Base-by-base conservation (phyloP, 2,888 invertebrate genomes). In the Ophion ventricosus region DNA sequence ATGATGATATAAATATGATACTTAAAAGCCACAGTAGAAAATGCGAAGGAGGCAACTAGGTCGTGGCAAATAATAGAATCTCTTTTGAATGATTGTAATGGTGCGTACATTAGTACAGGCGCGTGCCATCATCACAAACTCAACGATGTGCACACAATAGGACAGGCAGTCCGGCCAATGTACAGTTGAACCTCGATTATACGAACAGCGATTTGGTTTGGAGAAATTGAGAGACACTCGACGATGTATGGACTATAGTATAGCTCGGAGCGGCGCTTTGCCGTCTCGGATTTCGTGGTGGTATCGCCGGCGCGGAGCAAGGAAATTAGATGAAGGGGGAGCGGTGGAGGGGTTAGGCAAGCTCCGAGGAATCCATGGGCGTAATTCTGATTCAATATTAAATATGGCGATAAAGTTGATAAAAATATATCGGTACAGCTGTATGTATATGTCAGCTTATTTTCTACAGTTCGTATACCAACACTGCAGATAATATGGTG, bases 51-150 rank as follows among this genome's bases (percentile, higher is more conserved):
- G 81, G 81, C 70, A 84, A 84, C 78, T 84, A 72, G 84, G 84
- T 84, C 84, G 80, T 75, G 57, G 81, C 84, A 66, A 84, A 84
- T 84, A 84, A 84, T 84, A 84, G 84, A 84, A 81, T 84, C 81
- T 81, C 74, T 84, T 23, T 66, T 84, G 64, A 84, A 84, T 84
- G 81, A 78, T 72, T 81, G 70, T 35, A 70, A 84, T 78, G 78
- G 78, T 75, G 17, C 40, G 66, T 35, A 40, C 35, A 25, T 35
- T 66, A 57, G n/a, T 64, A 76, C 66, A 64, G 74, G 69, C 84
- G 70, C 81, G 81, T 84, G 81, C 81, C 78, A 64, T 77, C 73
- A 14, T 70, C 25, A 20, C 69, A 54, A 80, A 83, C 77, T 59
- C 84, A 70, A 74, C 66, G 40, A 70, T 72, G 54, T 35, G 59